Evolutionary conservation across 2,888 invertebrate genomes (phyloP).

Genomic region (Pteria penguin): DNA sequence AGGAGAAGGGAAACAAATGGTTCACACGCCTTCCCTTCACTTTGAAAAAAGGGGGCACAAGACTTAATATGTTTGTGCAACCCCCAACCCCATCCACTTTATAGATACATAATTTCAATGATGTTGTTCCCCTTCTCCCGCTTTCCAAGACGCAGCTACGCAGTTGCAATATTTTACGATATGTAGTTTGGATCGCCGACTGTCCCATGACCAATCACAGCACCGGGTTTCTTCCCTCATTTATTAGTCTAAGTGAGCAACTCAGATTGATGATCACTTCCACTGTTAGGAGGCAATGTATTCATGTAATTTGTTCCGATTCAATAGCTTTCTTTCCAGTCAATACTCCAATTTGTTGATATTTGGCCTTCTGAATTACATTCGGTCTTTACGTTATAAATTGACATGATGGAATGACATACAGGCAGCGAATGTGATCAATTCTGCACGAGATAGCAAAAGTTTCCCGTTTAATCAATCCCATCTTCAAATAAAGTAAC

Average conservation of each 20-base stretch:
- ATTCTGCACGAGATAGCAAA: neutral
- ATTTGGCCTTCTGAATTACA: slow-evolving; percentile 15
- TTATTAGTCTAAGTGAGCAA: neutral
- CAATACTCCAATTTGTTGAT: slow-evolving; percentile 17
- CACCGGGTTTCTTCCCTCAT: neutral
- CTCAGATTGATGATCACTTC: slow-evolving; percentile 6
- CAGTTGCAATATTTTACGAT: no score
- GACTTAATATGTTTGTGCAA: no score
- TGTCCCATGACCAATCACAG: no score
- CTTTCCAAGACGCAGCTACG: no score
- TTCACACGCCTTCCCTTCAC: no score
- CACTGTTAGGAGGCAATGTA: slow-evolving; percentile 2
- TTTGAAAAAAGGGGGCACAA: no score
- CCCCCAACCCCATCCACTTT: no score
- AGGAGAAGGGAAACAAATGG: no score
- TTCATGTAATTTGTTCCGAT: slow-evolving; percentile 11
- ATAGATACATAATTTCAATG: no score
- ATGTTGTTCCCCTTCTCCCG: no score
- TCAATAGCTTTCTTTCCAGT: slow-evolving; percentile 1
- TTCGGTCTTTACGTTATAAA: slow-evolving; percentile 1
- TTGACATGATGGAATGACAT: slow-evolving; percentile 10
- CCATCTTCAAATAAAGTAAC: slow-evolving; percentile 6
- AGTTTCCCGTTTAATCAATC: neutral
- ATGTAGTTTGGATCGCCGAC: no score
- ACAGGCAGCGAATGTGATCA: slow-evolving; percentile 2